Evolutionary conservation across 92 coral and sea anemone species (phyloP), one percentile per base, ranked within the genome.

Genomic region (Zoanthus sansibaricus): DNA sequence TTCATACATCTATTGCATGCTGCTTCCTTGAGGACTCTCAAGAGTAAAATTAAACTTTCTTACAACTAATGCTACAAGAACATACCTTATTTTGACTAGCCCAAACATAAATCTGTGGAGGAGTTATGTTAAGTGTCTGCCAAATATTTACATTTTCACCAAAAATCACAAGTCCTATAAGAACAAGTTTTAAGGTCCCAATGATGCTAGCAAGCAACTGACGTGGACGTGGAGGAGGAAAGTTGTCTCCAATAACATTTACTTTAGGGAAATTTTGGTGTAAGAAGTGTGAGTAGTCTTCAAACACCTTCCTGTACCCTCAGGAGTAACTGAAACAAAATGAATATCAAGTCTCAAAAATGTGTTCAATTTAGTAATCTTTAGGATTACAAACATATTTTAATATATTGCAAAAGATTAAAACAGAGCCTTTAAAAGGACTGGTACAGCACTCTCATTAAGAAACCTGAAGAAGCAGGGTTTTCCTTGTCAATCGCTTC

Each of bases 261-360:
- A 97, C 76, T 76, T 88, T 91, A 45, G 99, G 99, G 59, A 92
- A 97, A 79, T 95, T 95, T 75, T 94, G 99, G 94, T 93, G 95
- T 93, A 97, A 94, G 99, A 97, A 95, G 92, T 88, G 90, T 32
- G 99, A 69, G 37, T 97, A 97, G 79, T 97, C 97, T 91, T 97
- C 99, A 88, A 95, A 97, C 99, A 95, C 99, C 98, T 92, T 89
- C 61, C 89, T 86, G 94, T 97, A 97, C 70, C 99, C 99, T 97
- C 99, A 97, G 93, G 99, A 97, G 75, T 95, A 97, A 72, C 99
- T 97, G 91, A 33, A 93, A 77, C 56, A 77, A 47, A 79, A n/a
- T 68, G 30, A 12, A 42, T 37, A 18, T 9, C 20, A 62, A 3
- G 31, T 49, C 12, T 49, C 3, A 49, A 49, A 0, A 15, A 14